Base-by-base conservation (phyloP, 2,888 invertebrate genomes). In the Tineola bisselliella region DNA sequence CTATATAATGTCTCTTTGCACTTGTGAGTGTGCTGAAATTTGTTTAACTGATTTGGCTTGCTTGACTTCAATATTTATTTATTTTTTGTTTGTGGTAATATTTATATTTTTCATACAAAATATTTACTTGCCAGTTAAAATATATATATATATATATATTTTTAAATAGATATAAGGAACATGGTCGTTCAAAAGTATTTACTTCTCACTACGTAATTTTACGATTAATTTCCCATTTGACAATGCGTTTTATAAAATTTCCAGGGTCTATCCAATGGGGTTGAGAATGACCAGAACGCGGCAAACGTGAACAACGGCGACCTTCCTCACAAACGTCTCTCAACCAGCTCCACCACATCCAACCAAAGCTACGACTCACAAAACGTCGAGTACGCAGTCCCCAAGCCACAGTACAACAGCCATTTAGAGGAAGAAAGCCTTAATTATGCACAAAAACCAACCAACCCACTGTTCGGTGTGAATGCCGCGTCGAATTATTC, bases 401-500 rank as follows among this genome's bases (percentile, higher is more conserved):
- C 84, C 33, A 86, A 83, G 63, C 79, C 79, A 66, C 64, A 77
- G 17, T 83, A 77, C 72, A 77, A 68, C 69, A 73, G 73, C 64
- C 70, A 78, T 65, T 66, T 70, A 38, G 73, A 68, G 59, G 79
- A 81, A 63, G 80, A 81, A 12, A 69, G 67, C 63, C 63, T 65
- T 2, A 66, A 70, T 6, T 74, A 74, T 71, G 68, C 66, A 48
- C 78, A 75, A 63, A 87, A 84, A 67, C 75, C 72, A 61, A 70
- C 82, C 13, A 88, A 88, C 64, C 87, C 88, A 0, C 68, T 88
- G 12, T 88, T 83, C 72, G 88, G 88, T 8, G 84, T 84, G 3
- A 87, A 87, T 67, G 84, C 87, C 17, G 87, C 88, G 5, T 77
- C 86, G 0, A 81, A 88, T 65, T 88, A 88, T 70, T 78, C 84